Base-by-base conservation (phyloP, 92 coral and sea anemone species). In the Palythoa grandiflora region DNA sequence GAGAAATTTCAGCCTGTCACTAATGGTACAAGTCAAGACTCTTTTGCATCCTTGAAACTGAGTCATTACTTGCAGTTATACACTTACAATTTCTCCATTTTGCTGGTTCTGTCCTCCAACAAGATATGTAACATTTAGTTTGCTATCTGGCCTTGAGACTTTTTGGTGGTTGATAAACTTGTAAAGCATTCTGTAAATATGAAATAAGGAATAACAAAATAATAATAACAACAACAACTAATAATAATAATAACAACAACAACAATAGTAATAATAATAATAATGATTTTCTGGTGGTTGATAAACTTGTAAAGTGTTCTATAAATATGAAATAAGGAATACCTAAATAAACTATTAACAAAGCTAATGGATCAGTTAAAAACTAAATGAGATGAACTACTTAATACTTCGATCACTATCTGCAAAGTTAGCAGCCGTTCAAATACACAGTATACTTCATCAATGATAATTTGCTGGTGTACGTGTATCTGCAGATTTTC, bases 251-350 rank as follows among this genome's bases (percentile, higher is more conserved):
- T n/a, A n/a, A n/a, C n/a, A n/a, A n/a, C n/a, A n/a, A n/a, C n/a
- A n/a, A n/a, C n/a, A n/a, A n/a, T n/a, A n/a, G n/a, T n/a, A n/a
- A n/a, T n/a, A n/a, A n/a, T n/a, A n/a, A n/a, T n/a, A n/a, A n/a
- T n/a, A n/a, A n/a, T n/a, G 72, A 90, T 86, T 89, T 79, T 87
- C 76, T 96, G 94, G 52, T 89, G 87, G 84, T 89, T 73, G 52
- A 89, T 84, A 68, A 95, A 97, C 66, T 94, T 91, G 85, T 90
- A 97, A 68, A 97, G 94, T 98, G 95, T 97, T 76, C 99, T 97
- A 77, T 37, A 16, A 80, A 71, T n/a, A n/a, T n/a, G 53, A 21
- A 53, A 59, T 54, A 78, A 55, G 38, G 75, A 44, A n/a, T n/a
- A n/a, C n/a, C n/a, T n/a, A 44, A 7, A 7, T 2, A 44, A 1